phyloP scores from a whole-genome alignment of 2,797 vertebrate genomes.

The Balearica regulorum region DNA sequence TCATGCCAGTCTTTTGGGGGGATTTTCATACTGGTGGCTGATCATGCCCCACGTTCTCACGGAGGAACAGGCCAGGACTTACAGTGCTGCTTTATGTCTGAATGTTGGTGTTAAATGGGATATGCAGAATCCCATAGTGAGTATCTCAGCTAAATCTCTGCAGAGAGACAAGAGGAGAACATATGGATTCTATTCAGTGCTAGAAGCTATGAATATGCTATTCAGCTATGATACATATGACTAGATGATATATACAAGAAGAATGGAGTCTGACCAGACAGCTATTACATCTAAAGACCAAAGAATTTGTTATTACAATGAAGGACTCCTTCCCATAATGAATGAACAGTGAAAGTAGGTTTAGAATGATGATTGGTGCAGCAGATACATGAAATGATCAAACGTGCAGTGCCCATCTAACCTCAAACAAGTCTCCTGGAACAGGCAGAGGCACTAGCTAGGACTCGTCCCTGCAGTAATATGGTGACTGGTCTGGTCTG shows the following conservation, averaged over 20 bases:
- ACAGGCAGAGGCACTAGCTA: neutral
- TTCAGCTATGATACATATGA: neutral
- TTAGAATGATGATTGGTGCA: neutral
- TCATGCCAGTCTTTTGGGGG: neutral
- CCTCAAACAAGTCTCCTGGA: neutral
- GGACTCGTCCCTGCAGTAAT: neutral
- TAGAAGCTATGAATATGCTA: neutral
- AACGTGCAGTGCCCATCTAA: neutral
- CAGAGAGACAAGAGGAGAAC: neutral
- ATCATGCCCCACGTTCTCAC: neutral
- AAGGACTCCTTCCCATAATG: neutral
- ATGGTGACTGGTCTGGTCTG: neutral
- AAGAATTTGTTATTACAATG: neutral
- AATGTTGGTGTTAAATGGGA: slow-evolving; percentile 33
- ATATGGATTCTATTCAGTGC: slow-evolving; percentile 2
- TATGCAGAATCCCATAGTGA: slow-evolving; percentile 6
- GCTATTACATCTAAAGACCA: neutral
- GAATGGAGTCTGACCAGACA: neutral
- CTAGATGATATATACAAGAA: neutral
- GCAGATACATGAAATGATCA: neutral
- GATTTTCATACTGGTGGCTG: neutral
- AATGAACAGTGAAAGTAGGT: neutral
- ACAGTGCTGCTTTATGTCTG: slow-evolving; percentile 19
- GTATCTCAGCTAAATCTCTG: neutral
- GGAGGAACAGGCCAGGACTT: neutral